Evolutionary conservation across 2,888 invertebrate species (phyloP).

Genomic region (Corbicula japonica): DNA sequence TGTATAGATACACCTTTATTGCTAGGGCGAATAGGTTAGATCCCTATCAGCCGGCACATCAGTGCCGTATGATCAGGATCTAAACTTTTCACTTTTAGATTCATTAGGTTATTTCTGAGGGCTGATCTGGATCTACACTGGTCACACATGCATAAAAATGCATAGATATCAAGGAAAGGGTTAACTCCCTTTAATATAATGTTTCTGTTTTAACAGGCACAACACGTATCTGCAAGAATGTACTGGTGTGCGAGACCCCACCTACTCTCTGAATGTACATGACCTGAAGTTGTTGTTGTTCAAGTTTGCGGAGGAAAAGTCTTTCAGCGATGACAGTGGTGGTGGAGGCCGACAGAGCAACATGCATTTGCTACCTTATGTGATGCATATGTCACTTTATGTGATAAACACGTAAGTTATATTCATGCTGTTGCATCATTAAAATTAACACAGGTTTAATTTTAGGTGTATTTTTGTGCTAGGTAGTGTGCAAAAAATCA

Average conservation of each 20-base stretch:
- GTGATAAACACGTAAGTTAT: constrained; percentile 89
- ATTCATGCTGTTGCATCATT: too few relatives aligned
- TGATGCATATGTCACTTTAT: constrained; percentile 97
- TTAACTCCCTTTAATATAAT: neutral
- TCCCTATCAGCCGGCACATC: too few relatives aligned
- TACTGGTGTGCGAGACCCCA: constrained; percentile 87
- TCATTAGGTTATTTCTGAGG: too few relatives aligned
- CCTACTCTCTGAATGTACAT: constrained; percentile 91
- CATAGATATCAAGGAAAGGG: neutral
- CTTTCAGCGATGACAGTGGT: constrained; percentile 99
- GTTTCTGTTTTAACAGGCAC: constrained; percentile 87
- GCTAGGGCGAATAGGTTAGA: too few relatives aligned
- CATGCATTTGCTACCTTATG: constrained; percentile 98
- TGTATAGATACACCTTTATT: too few relatives aligned
- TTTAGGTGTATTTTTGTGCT: too few relatives aligned
- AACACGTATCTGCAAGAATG: constrained; percentile 87
- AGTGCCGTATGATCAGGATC: too few relatives aligned
- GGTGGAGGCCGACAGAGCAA: constrained; percentile 97
- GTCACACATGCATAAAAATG: neutral
- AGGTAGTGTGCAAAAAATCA: too few relatives aligned
- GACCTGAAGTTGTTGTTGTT: constrained; percentile 96
- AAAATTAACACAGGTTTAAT: too few relatives aligned
- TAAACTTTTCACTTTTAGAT: too few relatives aligned
- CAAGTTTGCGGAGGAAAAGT: constrained; percentile 96
- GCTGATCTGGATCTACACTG: neutral